Conservation (phyloP, 2,888 invertebrate species). For the Sclerodermus sp. region DNA sequence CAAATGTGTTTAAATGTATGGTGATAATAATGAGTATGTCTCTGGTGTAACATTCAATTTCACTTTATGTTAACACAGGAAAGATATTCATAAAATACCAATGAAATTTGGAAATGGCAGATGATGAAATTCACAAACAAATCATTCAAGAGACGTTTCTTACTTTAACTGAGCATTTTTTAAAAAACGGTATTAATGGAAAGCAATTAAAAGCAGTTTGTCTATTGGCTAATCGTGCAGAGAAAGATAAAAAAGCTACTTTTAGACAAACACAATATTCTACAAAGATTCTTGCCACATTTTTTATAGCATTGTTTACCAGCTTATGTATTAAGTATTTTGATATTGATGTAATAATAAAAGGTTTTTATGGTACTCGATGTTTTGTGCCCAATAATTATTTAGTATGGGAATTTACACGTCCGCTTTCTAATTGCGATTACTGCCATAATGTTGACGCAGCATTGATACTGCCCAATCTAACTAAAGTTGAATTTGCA, state of each 20-base stretch:
- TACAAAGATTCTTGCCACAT: slow-evolving; percentile 18
- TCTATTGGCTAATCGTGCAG: slow-evolving; percentile 3
- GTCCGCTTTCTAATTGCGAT: slow-evolving; percentile 79
- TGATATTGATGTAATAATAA: slow-evolving; percentile 35
- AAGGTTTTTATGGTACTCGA: slow-evolving; percentile 56
- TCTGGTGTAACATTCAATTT: too few relatives aligned
- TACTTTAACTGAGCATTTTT: slow-evolving; percentile 32
- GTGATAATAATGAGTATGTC: too few relatives aligned
- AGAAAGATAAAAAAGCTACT: slow-evolving; percentile 12
- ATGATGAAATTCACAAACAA: slow-evolving; percentile 19
- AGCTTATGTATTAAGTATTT: slow-evolving; percentile 34
- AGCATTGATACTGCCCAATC: slow-evolving; percentile 70
- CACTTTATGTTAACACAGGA: too few relatives aligned
- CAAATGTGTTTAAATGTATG: too few relatives aligned
- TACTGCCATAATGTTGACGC: slow-evolving; percentile 73
- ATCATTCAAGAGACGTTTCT: slow-evolving; percentile 30
- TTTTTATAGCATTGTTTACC: slow-evolving; percentile 34
- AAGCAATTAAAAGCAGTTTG: slow-evolving; percentile 31
- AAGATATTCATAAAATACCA: too few relatives aligned
- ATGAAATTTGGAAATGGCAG: slow-evolving; percentile 20
- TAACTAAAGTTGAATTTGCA: slow-evolving; percentile 70
- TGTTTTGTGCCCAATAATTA: slow-evolving; percentile 84
- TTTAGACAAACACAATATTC: slow-evolving; percentile 11
- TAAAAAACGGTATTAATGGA: slow-evolving; percentile 36
- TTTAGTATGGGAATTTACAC: slow-evolving; percentile 82